These are phyloP conservation scores for Caenorhabditis inopinata DNA, from an alignment of 1,140 invertebrate genomes.

Conservation along the genomic window DNA sequence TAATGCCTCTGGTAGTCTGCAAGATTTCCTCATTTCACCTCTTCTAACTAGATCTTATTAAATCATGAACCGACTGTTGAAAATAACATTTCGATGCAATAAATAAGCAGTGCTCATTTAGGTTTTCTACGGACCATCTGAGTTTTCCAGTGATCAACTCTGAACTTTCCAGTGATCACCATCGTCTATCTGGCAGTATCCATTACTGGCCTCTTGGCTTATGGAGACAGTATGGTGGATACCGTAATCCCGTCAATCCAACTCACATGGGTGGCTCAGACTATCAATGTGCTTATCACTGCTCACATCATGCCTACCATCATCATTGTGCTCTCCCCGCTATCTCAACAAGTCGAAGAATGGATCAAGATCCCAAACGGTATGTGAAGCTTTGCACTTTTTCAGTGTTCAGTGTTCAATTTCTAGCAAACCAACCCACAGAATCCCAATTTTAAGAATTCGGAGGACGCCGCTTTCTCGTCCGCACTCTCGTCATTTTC, in stretches of 20 bases:
- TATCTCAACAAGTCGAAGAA: constrained; percentile 63
- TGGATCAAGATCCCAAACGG: constrained; percentile 59
- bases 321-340: constrained; percentile 62
- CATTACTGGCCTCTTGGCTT: constrained; percentile 28
- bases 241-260: constrained; percentile 46
- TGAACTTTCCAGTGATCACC: constrained; percentile 42
- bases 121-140: neutral
- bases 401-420: neutral
- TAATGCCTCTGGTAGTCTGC: too few relatives aligned
- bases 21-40: too few relatives aligned
- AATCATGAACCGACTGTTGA: too few relatives aligned
- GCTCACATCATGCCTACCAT: constrained; percentile 59
- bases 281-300: constrained; percentile 61
- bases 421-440: too few relatives aligned
- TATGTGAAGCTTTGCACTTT: constrained; percentile 6
- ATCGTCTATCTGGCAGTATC: constrained; percentile 39
- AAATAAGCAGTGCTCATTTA: too few relatives aligned
- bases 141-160: too few relatives aligned
- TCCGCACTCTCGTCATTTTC: constrained; percentile 75
- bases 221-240: constrained; percentile 43
- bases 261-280: constrained; percentile 43
- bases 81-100: too few relatives aligned
- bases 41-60: too few relatives aligned
- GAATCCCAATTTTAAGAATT: constrained; percentile 74
- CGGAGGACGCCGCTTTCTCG: constrained; percentile 75